Conservation (phyloP, 2,113 vertebrate species). For the Cyanoramphus novaezelandiae region DNA sequence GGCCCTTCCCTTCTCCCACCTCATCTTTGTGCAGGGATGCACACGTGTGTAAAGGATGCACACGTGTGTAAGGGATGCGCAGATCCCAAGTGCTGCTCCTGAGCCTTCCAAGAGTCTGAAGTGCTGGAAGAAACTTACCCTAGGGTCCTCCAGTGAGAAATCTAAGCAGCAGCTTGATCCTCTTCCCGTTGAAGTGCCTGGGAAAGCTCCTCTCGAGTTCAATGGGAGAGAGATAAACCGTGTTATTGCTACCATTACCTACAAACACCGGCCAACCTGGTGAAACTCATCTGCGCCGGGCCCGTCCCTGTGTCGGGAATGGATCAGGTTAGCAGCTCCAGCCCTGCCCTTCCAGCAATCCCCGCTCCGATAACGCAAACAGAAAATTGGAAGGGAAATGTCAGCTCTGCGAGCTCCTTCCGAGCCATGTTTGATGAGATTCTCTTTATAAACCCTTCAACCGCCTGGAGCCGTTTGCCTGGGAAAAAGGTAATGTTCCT, state of each 20-base stretch:
- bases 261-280: not conserved
- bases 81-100: not conserved
- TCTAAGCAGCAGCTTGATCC: not conserved
- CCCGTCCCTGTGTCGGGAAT: not conserved
- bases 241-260: not conserved
- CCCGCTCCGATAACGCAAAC: not conserved
- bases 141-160: not conserved
- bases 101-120: not conserved
- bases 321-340: not conserved
- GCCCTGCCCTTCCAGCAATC: slow-evolving; percentile 33
- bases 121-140: not conserved
- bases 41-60: not conserved
- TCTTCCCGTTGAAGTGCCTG: not conserved
- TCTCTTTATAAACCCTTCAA: slow-evolving; percentile 57
- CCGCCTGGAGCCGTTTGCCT: slow-evolving; percentile 8
- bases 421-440: slow-evolving; percentile 54
- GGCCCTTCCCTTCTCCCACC: not conserved
- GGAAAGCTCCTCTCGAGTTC: not conserved
- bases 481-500: not conserved
- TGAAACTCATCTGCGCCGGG: not conserved
- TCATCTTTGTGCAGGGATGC: not conserved
- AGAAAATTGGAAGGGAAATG: slow-evolving; percentile 52
- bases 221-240: not conserved
- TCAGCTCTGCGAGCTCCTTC: slow-evolving; percentile 12
- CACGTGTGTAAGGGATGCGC: fast-evolving